These are phyloP conservation scores for Oscheius myriophilus DNA, from an alignment of 2,888 invertebrate species.

Conservation along the genomic window DNA sequence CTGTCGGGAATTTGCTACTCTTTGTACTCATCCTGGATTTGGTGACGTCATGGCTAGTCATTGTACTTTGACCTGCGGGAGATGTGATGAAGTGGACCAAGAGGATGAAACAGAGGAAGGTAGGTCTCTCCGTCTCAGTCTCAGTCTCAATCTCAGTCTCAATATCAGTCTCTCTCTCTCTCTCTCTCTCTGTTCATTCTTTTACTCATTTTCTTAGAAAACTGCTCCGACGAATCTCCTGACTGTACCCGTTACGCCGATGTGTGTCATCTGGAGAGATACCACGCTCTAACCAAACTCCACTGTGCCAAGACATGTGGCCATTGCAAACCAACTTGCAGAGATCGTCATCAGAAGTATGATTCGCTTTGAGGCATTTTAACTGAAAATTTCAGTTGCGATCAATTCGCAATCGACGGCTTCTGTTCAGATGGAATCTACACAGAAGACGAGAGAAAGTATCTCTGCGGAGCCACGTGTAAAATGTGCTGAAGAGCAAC, in stretches of 20 bases:
- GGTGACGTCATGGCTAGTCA: conserved; percentile 55
- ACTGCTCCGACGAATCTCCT: conserved; percentile 44
- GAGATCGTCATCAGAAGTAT: conserved; percentile 55
- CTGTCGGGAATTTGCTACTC: conserved; percentile 53
- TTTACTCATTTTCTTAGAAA: conserved; percentile 25
- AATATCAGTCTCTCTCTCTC: too few species aligned
- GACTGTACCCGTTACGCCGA: conserved; percentile 48
- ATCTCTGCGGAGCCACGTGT: conserved; percentile 54
- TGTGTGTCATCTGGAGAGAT: conserved; percentile 43
- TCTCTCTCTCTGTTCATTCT: neutral
- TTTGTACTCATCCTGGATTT: conserved; percentile 57
- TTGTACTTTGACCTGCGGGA: conserved; percentile 53
- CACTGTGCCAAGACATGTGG: conserved; percentile 53
- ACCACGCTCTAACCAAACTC: conserved; percentile 38
- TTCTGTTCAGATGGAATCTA: conserved; percentile 55
- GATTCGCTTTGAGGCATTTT: too few species aligned
- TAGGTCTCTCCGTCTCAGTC: neutral
- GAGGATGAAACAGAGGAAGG: conserved; percentile 32
- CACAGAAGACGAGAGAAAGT: conserved; percentile 45
- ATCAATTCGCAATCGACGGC: conserved; percentile 47
- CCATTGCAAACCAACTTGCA: conserved; percentile 46
- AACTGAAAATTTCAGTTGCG: conserved; percentile 52
- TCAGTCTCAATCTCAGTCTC: too few species aligned
- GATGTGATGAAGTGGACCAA: conserved; percentile 52
- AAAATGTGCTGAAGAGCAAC: conserved; percentile 34